These are phyloP conservation scores for Poecilia velifera DNA, from an alignment of 2,797 vertebrate species.

Conservation along the genomic window DNA sequence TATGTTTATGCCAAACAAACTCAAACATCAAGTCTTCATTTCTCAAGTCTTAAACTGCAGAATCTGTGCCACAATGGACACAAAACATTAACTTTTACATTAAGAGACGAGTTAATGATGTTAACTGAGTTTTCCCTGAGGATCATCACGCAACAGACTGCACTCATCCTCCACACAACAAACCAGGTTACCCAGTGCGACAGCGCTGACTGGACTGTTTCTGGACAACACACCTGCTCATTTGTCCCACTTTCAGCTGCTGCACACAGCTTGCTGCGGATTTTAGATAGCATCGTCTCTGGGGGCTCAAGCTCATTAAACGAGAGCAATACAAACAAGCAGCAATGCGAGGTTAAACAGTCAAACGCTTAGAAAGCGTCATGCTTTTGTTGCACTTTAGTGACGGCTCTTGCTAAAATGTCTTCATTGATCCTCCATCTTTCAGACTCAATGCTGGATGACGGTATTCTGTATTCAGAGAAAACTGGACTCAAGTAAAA, in stretches of 20 bases:
- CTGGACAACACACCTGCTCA: conserved; percentile 54
- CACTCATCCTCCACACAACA: conserved; percentile 21
- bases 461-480: background rate
- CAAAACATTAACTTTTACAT: conserved; percentile 40
- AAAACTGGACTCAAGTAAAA: no score
- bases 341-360: conserved; percentile 43
- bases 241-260: conserved; percentile 61
- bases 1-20: background rate
- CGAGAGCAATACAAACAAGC: conserved; percentile 64
- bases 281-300: conserved; percentile 56
- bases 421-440: conserved; percentile 33
- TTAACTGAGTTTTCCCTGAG: conserved; percentile 9
- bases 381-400: conserved; percentile 46
- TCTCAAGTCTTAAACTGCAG: conserved; percentile 11
- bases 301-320: conserved; percentile 57
- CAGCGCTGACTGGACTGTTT: conserved; percentile 27
- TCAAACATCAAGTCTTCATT: background rate
- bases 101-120: conserved; percentile 46
- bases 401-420: conserved; percentile 33
- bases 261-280: conserved; percentile 47
- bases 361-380: conserved; percentile 21
- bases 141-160: conserved; percentile 37
- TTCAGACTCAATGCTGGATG: conserved; percentile 26
- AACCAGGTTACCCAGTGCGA: conserved; percentile 54
- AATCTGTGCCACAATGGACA: conserved; percentile 10